Percentiles rank a stretch among this genome's conserved stretches.
Conservation (phyloP, 2,797 vertebrate genomes). For the Adelosebastes latens region DNA sequence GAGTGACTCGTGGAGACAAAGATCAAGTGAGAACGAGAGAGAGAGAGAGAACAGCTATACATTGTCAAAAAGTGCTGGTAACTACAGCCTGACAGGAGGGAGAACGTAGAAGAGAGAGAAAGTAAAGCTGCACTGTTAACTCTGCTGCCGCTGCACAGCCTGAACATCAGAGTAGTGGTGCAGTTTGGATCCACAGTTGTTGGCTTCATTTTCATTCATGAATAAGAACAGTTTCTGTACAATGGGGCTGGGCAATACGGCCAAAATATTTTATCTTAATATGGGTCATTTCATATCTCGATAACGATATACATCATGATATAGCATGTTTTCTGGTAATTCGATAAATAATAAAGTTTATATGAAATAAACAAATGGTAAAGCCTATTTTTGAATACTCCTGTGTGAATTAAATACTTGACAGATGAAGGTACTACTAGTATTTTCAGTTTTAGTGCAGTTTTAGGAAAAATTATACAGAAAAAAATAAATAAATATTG, state of each 20-base stretch:
- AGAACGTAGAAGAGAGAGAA: neutral
- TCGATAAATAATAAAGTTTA: too few species aligned
- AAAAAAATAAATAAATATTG: too few species aligned
- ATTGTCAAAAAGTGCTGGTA: slow-evolving; percentile 28
- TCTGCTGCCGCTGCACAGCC: neutral
- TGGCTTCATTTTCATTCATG: neutral
- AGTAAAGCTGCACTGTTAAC: neutral
- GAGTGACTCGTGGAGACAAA: neutral
- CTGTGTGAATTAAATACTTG: too few species aligned
- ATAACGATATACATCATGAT: too few species aligned
- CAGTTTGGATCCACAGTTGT: neutral
- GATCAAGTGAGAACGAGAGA: slow-evolving; percentile 24
- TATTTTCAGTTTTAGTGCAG: too few species aligned
- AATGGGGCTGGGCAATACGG: too few species aligned
- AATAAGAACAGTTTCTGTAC: neutral
- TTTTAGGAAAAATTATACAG: too few species aligned
- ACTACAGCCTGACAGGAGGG: slow-evolving; percentile 23
- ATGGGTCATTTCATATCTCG: fast-evolving
- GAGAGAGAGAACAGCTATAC: neutral
- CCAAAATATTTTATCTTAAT: too few species aligned
- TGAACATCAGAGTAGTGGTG: neutral
- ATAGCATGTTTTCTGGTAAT: too few species aligned
- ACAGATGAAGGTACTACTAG: too few species aligned
- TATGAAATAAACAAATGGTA: too few species aligned
- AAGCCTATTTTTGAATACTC: too few species aligned